These are phyloP conservation scores for Junonia oenone DNA, from an alignment of 2,888 invertebrate species.

Conservation along the genomic window DNA sequence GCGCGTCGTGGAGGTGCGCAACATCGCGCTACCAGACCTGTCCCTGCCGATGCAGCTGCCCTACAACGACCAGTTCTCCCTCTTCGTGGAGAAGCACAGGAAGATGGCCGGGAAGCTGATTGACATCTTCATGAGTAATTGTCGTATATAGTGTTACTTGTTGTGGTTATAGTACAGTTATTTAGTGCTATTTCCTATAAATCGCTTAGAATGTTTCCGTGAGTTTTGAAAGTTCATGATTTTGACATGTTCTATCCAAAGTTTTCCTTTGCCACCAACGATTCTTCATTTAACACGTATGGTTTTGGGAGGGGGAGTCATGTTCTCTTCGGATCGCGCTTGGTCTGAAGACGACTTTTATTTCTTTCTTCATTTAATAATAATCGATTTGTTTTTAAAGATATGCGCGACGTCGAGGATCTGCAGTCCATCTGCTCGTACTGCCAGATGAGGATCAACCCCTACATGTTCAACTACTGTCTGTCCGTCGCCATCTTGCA, in stretches of 20 bases:
- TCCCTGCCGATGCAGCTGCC: conserved; percentile 80
- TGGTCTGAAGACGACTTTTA: too few species aligned
- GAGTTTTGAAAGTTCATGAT: too few species aligned
- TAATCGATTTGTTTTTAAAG: conserved; percentile 53
- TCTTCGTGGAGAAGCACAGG: conserved; percentile 85
- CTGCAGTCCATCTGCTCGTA: conserved; percentile 83
- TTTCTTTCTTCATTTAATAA: too few species aligned
- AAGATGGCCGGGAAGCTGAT: conserved; percentile 83
- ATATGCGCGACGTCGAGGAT: conserved; percentile 84
- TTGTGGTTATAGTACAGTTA: too few species aligned
- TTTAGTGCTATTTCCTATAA: too few species aligned
- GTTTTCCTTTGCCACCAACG: too few species aligned
- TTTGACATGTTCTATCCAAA: too few species aligned
- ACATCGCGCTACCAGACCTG: conserved; percentile 83
- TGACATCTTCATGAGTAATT: conserved; percentile 82
- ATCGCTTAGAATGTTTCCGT: too few species aligned
- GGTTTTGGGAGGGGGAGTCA: too few species aligned
- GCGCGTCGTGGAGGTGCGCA: conserved; percentile 74
- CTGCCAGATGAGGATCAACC: conserved; percentile 85
- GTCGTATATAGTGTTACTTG: too few species aligned
- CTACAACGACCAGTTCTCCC: conserved; percentile 83
- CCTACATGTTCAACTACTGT: conserved; percentile 87
- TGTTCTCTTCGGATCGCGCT: too few species aligned
- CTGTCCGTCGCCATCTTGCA: conserved; percentile 86
- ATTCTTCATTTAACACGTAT: too few species aligned